Evolutionary conservation across 2,888 invertebrate genomes (phyloP), one percentile per base, ranked within the genome.

Genomic region (Limnephilus lunatus): DNA sequence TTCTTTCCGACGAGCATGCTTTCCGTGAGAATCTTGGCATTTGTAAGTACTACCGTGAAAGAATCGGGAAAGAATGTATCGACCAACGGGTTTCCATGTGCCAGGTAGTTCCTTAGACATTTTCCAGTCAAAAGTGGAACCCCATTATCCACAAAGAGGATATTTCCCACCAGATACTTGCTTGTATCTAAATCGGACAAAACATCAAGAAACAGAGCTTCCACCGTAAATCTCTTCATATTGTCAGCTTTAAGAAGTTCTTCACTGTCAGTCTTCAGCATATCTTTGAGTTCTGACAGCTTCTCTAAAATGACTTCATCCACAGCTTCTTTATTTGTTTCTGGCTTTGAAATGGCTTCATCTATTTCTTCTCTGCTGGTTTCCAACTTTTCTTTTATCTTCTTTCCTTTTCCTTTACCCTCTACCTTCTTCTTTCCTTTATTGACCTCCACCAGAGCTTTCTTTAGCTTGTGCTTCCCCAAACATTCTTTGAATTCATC

Each of bases 41-140:
- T 90, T 48, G 81, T 39, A 48, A 39, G 48, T 14, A 90, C 31
- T 30, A 44, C 82, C 3, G 31, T 30, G 48, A 90, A 82, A 35
- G 39, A 15, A 39, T 90, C 90, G 15, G 44, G 15, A 31, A 82
- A 44, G 81, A 82, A 39, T 14, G 82, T 82, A 90, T 90, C 82
- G 12, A 82, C 30, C 15, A 90, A 19, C 5, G 44, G 31, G 25
- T 44, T 82, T 12, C 82, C 90, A n/a, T 90, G 90, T 19, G 90
- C 90, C 11, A 90, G 11, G n/a, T 82, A 82, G 48, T 90, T 90
- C 30, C 90, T 25, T 48, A 90, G 39, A 44, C 39, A 53, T 30
- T 82, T 81, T 30, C 90, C 81, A 11, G 82, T 90, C 90, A 82
- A 35, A 14, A 82, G 30, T 30, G 90, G 90, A 25, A 30, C 39